Evolutionary conservation across 2,797 vertebrate genomes (phyloP), one percentile per base, ranked within the genome.

Genomic region (Champsocephalus esox): DNA sequence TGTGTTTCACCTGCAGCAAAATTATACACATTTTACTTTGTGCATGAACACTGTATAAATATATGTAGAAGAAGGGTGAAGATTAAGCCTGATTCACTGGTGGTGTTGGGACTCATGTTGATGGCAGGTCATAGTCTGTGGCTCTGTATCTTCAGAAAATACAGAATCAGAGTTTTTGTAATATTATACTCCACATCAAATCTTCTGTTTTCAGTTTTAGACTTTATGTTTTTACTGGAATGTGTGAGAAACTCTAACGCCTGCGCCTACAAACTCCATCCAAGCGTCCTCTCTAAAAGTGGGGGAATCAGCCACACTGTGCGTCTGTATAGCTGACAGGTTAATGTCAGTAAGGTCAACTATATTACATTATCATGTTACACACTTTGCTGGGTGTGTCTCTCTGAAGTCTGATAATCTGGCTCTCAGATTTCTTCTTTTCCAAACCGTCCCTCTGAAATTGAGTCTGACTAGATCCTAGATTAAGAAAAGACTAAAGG

Each of bases 351-450:
- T n/a, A 73, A 73, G 70, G 80, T 87, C 82, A 68, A 81, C 56
- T 75, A 63, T 81, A 77, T 79, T 75, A 70, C 73, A 73, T 75
- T 58, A 88, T 91, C 75, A n/a, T 19, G 66, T 90, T 86, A 75
- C 89, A 59, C 44, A 14, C 44, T 78, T 85, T 2, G 55, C 64
- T 77, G 84, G 80, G 80, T 71, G 84, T 87, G 83, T 76, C 83
- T 65, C 51, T 83, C 12, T 72, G 55, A 79, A 70, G 46, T 83
- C 81, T 74, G 66, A 84, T 79, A 84, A 82, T 84, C 61, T 77
- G 71, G 17, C 45, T 62, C 84, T 89, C 79, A 68, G 45, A 75
- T 86, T 90, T 81, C 82, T 61, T 79, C 72, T 70, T 67, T 64
- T 77, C 46, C 57, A 61, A 73, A 58, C 46, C 66, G 52, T 65